Conservation (phyloP, 1,140 invertebrate species). For the Nymphalis io region DNA sequence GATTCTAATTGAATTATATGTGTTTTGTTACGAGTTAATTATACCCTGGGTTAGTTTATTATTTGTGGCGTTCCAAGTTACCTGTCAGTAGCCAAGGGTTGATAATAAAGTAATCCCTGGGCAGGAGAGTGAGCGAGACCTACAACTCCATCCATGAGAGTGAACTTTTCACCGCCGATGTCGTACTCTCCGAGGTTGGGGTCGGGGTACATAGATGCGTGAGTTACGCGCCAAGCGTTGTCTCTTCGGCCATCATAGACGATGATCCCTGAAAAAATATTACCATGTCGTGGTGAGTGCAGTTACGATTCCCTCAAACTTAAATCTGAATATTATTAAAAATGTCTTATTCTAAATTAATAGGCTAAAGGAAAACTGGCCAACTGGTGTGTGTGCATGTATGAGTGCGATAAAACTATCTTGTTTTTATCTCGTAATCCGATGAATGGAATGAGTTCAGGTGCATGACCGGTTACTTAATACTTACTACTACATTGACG, state of each 20-base stretch:
- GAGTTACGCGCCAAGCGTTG: conserved; percentile 87
- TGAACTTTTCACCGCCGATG: conserved; percentile 84
- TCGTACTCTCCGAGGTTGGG: conserved; percentile 87
- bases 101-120: conserved; percentile 86
- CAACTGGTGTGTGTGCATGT: too few species aligned
- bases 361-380: too few species aligned
- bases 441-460: too few species aligned
- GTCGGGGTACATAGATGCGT: conserved; percentile 90
- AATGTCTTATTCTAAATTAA: neutral
- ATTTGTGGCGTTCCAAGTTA: conserved; percentile 38
- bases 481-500: neutral
- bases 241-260: conserved; percentile 87
- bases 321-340: neutral
- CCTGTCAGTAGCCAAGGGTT: conserved; percentile 91
- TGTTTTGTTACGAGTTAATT: too few species aligned
- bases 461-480: too few species aligned
- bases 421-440: too few species aligned
- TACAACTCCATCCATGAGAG: conserved; percentile 90
- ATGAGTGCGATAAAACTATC: too few species aligned
- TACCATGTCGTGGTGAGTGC: neutral
- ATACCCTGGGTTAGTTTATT: too few species aligned
- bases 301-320: too few species aligned
- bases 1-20: too few species aligned
- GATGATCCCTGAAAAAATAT: conserved; percentile 82
- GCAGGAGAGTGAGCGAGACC: conserved; percentile 88